Conservation (phyloP, 2,888 invertebrate species). For the Megaustenia siamemsis region DNA sequence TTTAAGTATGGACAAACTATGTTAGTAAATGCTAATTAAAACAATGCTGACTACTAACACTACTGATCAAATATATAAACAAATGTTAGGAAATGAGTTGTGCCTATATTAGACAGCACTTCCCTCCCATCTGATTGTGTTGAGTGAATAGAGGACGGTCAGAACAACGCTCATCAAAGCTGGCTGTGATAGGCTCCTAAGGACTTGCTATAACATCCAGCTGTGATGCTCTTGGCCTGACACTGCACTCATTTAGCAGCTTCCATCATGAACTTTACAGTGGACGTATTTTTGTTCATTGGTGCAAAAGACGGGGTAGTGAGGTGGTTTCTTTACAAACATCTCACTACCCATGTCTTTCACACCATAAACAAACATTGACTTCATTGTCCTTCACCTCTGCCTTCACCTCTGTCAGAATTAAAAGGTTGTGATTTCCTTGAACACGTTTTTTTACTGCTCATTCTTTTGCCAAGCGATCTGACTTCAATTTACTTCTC, state of each 20-base stretch:
- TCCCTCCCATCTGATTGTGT: background rate
- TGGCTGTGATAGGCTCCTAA: slow-evolving; percentile 74
- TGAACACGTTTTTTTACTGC: too few species aligned
- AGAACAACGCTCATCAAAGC: slow-evolving; percentile 75
- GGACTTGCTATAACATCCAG: slow-evolving; percentile 87
- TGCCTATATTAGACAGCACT: too few species aligned
- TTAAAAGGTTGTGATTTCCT: too few species aligned
- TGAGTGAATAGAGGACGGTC: background rate
- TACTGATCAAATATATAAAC: too few species aligned
- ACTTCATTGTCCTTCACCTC: too few species aligned
- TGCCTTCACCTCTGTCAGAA: too few species aligned
- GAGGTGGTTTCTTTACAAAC: slow-evolving; percentile 86
- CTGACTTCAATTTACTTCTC: too few species aligned
- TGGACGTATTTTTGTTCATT: slow-evolving; percentile 29
- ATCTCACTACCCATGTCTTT: slow-evolving; percentile 99
- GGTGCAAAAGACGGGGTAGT: slow-evolving; percentile 98
- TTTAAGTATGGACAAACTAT: too few species aligned
- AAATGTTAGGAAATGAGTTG: too few species aligned
- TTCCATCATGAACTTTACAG: background rate
- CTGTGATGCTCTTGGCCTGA: slow-evolving; percentile 84
- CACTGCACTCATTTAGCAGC: background rate
- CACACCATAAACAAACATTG: slow-evolving; percentile 84
- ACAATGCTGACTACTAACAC: too few species aligned
- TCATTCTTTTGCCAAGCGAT: too few species aligned
- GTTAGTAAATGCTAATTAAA: too few species aligned